phyloP scores from a whole-genome alignment of 2,888 invertebrate genomes.

The Drosophila paramelanica region DNA sequence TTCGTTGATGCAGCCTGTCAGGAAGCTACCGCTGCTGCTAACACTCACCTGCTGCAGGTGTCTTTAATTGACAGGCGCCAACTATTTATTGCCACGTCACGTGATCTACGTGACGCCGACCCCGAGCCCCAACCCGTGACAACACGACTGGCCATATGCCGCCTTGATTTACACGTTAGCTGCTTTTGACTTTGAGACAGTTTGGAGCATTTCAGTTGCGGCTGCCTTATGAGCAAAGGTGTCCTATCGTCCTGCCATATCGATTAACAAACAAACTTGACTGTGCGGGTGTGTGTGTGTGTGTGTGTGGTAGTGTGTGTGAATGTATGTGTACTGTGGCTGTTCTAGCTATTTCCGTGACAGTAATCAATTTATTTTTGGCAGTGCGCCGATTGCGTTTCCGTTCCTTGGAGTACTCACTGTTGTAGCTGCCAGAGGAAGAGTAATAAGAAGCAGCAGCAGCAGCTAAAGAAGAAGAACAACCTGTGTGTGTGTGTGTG shows the following conservation, averaged over 20 bases:
- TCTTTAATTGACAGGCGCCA: conserved; percentile 76
- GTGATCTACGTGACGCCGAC: conserved; percentile 64
- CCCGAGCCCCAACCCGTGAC: not conserved
- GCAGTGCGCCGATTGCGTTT: conserved; percentile 81
- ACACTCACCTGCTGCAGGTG: conserved; percentile 59
- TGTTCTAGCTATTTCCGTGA: conserved; percentile 83
- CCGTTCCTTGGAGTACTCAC: conserved; percentile 57
- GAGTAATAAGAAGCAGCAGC: not conserved
- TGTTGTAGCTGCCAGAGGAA: conserved; percentile 8
- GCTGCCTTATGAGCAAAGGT: conserved; percentile 32
- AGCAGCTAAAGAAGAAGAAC: conserved; percentile 8
- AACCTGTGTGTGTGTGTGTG: conserved; percentile 14
- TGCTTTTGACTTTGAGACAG: conserved; percentile 65
- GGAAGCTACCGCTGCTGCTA: not conserved
- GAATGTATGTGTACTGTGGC: conserved; percentile 28
- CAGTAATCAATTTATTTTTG: conserved; percentile 85
- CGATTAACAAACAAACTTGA: conserved; percentile 73
- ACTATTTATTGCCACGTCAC: conserved; percentile 76
- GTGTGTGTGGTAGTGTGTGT: conserved; percentile 6
- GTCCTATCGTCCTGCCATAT: conserved; percentile 55
- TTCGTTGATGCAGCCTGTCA: no score
- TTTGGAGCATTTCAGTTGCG: conserved; percentile 35
- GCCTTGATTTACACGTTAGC: conserved; percentile 59
- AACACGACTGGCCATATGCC: conserved; percentile 23
- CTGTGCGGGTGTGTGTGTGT: conserved; percentile 10